phyloP scores from a whole-genome alignment of 2,113 vertebrate species.

The Perca schrenkii region DNA sequence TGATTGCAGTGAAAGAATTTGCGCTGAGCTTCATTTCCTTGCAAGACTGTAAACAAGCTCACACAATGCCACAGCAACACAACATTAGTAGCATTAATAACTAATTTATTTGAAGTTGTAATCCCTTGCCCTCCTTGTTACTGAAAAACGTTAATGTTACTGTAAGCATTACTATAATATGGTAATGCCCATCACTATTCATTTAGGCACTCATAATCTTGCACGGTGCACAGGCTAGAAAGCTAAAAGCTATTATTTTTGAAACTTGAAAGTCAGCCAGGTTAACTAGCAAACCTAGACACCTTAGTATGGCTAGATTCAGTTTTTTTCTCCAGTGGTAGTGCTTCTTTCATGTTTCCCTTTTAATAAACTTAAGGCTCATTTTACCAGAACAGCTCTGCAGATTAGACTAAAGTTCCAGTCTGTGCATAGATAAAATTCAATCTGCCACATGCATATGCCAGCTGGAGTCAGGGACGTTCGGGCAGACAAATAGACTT shows the following conservation, averaged over 20 bases:
- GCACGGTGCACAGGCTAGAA: too few species aligned
- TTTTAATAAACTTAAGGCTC: neutral
- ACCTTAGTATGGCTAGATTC: too few species aligned
- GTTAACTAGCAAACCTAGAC: too few species aligned
- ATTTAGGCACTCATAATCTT: too few species aligned
- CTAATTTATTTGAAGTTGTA: neutral
- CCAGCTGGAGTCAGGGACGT: conserved; percentile 73
- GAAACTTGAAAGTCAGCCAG: too few species aligned
- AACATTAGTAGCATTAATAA: neutral
- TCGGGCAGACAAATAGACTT: conserved; percentile 69
- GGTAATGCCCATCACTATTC: too few species aligned
- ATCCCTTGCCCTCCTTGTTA: neutral
- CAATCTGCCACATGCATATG: conserved; percentile 68
- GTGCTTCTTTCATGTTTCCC: neutral
- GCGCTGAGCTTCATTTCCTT: neutral
- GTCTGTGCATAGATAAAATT: conserved; percentile 72
- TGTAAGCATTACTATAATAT: too few species aligned
- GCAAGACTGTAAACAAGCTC: neutral
- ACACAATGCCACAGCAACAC: neutral
- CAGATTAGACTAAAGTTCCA: conserved; percentile 39
- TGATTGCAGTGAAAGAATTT: too few species aligned
- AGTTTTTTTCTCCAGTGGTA: too few species aligned
- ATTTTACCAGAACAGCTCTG: conserved; percentile 31
- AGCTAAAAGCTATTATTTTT: too few species aligned
- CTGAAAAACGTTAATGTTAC: too few species aligned